Percentiles rank a stretch among this genome's conserved stretches.
Evolutionary conservation across 2,888 invertebrate genomes (phyloP).

Genomic region (Trypoxylon attenuatum): DNA sequence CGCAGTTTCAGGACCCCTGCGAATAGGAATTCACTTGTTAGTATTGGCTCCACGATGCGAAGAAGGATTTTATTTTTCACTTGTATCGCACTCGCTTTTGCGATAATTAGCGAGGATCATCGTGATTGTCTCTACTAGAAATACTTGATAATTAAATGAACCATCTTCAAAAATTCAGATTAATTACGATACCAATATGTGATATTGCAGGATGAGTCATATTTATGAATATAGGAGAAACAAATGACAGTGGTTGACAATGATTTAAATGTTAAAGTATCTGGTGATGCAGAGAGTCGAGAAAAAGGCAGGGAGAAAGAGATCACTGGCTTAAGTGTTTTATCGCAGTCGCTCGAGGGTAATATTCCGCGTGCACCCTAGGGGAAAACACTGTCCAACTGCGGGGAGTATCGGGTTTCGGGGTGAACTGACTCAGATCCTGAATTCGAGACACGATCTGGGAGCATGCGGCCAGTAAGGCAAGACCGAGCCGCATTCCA

Average conservation of each 20-base stretch:
- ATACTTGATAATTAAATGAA: too few relatives aligned
- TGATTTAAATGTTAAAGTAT: too few relatives aligned
- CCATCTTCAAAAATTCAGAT: too few relatives aligned
- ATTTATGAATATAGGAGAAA: too few relatives aligned
- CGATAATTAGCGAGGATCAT: background rate
- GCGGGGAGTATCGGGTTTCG: constrained; percentile 26
- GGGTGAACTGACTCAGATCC: constrained; percentile 16
- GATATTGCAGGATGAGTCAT: too few relatives aligned
- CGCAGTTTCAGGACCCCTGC: constrained; percentile 12
- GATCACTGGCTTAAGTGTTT: background rate
- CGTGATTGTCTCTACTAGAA: background rate
- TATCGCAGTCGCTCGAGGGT: background rate
- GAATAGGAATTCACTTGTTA: constrained; percentile 33
- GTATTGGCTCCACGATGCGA: background rate
- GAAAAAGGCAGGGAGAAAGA: too few relatives aligned
- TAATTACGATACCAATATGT: too few relatives aligned
- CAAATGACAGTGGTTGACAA: too few relatives aligned
- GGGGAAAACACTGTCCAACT: constrained; percentile 19
- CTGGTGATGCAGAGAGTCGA: too few relatives aligned
- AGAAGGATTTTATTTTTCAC: constrained; percentile 29
- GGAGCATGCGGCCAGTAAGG: constrained; percentile 27
- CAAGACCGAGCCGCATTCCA: constrained; percentile 45
- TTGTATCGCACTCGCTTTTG: constrained; percentile 10
- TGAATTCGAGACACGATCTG: constrained; percentile 49
- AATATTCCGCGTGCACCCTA: constrained; percentile 11